A percentile compares a stretch with the other conserved stretches of the same genome.
These are phyloP conservation scores for Drosophila nr. fundita DNA, from an alignment of 2,888 invertebrate genomes.

Conservation along the genomic window DNA sequence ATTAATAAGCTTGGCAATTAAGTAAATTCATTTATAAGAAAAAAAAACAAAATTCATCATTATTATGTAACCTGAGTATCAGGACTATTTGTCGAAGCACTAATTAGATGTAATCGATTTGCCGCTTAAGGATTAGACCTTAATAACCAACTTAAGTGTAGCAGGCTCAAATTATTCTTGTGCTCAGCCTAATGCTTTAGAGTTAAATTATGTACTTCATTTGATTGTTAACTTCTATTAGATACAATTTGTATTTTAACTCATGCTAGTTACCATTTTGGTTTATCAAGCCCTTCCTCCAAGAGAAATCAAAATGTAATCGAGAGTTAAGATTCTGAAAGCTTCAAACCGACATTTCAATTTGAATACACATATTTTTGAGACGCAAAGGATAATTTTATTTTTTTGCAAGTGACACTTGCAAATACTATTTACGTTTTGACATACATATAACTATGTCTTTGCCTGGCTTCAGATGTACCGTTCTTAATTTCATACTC, in stretches of 20 bases:
- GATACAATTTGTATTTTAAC: not conserved
- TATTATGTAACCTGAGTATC: not conserved
- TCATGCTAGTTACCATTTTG: not conserved
- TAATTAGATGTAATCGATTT: not conserved
- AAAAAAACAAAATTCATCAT: not conserved
- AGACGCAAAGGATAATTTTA: not conserved
- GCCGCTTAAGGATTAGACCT: too few relatives aligned
- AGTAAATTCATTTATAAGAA: not conserved
- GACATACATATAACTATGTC: not conserved
- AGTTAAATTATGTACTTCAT: too few relatives aligned
- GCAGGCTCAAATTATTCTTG: not conserved
- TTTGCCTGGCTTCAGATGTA: not conserved
- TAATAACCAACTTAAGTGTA: too few relatives aligned
- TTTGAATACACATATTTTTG: not conserved
- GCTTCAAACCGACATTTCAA: not conserved
- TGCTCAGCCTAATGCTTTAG: too few relatives aligned
- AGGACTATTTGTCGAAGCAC: not conserved
- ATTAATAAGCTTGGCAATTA: conserved; percentile 39
- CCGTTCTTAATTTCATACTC: not conserved
- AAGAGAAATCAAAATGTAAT: not conserved
- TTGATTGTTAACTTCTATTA: too few relatives aligned
- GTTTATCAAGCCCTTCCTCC: not conserved
- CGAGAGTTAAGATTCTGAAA: not conserved
- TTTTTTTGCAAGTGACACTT: not conserved
- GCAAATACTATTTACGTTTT: not conserved